Evolutionary conservation across 2,113 vertebrate genomes (phyloP).

Genomic region (Thunnus thynnus): DNA sequence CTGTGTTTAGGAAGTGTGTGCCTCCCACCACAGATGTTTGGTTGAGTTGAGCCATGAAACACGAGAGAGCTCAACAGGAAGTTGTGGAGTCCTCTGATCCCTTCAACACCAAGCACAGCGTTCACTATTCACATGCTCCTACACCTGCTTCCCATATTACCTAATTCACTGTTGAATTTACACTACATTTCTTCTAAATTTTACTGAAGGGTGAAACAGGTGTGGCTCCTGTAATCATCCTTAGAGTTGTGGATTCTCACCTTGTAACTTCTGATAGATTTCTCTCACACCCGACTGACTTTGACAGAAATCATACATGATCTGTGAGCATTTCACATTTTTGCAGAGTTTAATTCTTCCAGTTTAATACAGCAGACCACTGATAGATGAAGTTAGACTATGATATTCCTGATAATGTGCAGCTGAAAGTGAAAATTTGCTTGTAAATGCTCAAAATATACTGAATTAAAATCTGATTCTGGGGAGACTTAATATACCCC

Average conservation of each 20-base stretch:
- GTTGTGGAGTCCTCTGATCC: not conserved
- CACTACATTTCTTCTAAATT: not conserved
- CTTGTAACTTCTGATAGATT: not conserved
- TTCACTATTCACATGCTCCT: not conserved
- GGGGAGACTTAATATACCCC: too few relatives aligned
- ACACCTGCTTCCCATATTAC: not conserved
- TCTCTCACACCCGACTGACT: not conserved
- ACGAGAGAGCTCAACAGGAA: constrained; percentile 14
- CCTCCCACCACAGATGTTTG: constrained; percentile 20
- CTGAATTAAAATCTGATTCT: too few relatives aligned
- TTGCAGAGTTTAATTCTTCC: not conserved
- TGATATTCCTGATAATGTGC: too few relatives aligned
- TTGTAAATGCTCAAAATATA: too few relatives aligned
- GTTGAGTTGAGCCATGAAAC: not conserved
- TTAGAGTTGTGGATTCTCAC: constrained; percentile 6
- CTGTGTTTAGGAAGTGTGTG: not conserved
- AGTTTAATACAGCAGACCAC: not conserved
- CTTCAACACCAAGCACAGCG: not conserved
- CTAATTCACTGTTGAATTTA: not conserved
- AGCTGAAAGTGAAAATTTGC: not conserved
- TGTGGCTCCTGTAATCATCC: not conserved
- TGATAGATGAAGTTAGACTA: not conserved
- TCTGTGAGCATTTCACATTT: not conserved
- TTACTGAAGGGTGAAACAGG: constrained; percentile 25
- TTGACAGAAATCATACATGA: not conserved